Evolutionary conservation across 2,113 vertebrate species (phyloP), one percentile per base, ranked within the genome.

Genomic region (Tympanuchus pallidicinctus): DNA sequence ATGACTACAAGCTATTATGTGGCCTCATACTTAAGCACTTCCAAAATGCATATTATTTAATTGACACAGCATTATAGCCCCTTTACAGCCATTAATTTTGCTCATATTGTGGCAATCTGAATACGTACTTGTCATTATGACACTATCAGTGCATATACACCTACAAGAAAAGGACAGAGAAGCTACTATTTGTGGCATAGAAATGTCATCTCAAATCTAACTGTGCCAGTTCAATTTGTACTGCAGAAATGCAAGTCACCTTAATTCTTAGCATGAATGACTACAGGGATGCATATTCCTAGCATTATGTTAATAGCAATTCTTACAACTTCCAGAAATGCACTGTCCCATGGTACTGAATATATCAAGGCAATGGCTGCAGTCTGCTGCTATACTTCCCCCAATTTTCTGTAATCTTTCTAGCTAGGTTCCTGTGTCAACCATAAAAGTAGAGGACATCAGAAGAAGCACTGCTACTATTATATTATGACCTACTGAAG

Each of bases 1-100:
- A 64, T 75, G 50, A 93, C 69, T 88, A 82, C 71, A 86, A 61
- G 72, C 86, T 92, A 74, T 95, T 93, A 79, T 42, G 77, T 76
- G 71, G 88, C 67, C 96, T 85, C 77, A 84, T 71, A 77, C 54
- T 92, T 91, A 95, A 93, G 77, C 40, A 83, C 65, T 90, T 94
- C 74, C 81, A 52, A 97, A 97, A 95, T 67, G 89, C 32, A 45
- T 73, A 89, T 65, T 92, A 73, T 92, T 97, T 95, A 97, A 97
- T 71, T 96, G 90, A 76, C 77, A 87, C 43, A 81, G 86, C 78
- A 66, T 90, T 96, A 84, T 34, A 13, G 38, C 52, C 95, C 19
- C 66, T 96, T 96, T 73, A 72, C 54, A 88, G 48, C n/a, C 79
- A 78, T 82, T 88, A 63, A 28, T 48, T 88, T 85, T 69, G 90